Evolutionary conservation across 92 coral and sea anemone genomes (phyloP), one percentile per base, ranked within the genome.

Genomic region (Epizoanthus rinbou): DNA sequence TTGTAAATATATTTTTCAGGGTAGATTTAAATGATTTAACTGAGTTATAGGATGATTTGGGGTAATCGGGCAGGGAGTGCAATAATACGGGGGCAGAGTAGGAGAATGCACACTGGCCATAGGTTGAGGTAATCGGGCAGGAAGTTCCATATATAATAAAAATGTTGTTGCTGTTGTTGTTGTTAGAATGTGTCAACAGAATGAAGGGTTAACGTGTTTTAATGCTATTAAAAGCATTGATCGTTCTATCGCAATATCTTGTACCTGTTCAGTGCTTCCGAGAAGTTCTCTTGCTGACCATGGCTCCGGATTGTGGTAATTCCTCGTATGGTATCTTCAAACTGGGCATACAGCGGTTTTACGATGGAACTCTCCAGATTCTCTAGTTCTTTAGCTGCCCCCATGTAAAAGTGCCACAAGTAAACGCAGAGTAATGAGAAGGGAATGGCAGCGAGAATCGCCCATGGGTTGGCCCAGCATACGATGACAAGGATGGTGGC

Each of bases 291-390:
- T 53, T 73, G 79, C 39, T 23, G 63, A 0, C 63, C 39, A 47
- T 73, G 64, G 79, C 6, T 52, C 21, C 79, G 63, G 16, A 73
- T 73, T 53, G 64, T 73, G 9, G 64, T 5, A 47, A 73, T 73
- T 73, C 79, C 79, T 62, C n/a, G 22, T 73, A 13, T 62, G 14
- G 79, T 73, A 10, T 73, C 79, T 52, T 21, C 14, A 73, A 73
- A 22, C 19, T 73, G 45, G 13, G 41, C 6, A 41, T 23, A 52
- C 63, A 73, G 79, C 63, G 64, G 45, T 47, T 35, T n/a, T 24
- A 11, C 41, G 7, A 37, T 11, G 19, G 25, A 35, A 63, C 22
- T 23, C 79, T 53, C 45, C 16, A 50, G 57, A 54, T 8, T 25
- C 43, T 24, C 56, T 10, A 73, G 57, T 41, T 50, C 41, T 39